phyloP scores from a whole-genome alignment of 2,888 invertebrate genomes.

The Pammene aurita region DNA sequence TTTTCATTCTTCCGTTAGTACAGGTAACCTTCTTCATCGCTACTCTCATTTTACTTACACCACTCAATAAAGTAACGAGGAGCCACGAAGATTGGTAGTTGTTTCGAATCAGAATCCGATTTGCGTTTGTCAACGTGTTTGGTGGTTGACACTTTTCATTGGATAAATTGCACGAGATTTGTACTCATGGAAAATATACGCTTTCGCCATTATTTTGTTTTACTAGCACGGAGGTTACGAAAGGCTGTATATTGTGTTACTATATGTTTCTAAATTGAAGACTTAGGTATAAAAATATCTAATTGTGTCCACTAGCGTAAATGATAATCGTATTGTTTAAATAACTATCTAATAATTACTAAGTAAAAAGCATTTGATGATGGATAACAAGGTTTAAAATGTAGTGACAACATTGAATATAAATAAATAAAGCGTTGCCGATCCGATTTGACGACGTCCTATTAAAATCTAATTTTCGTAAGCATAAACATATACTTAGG shows the following conservation, averaged over 20 bases:
- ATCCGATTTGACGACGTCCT: neutral
- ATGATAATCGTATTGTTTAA: no score
- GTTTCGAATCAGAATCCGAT: slow-evolving; percentile 62
- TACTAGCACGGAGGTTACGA: slow-evolving; percentile 25
- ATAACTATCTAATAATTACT: no score
- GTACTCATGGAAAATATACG: slow-evolving; percentile 28
- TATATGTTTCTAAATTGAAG: neutral
- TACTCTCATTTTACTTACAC: slow-evolving; percentile 43
- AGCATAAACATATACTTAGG: slow-evolving; percentile 14
- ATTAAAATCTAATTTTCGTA: slow-evolving; percentile 34
- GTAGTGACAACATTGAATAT: neutral
- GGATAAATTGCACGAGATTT: slow-evolving; percentile 40
- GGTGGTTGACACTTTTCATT: slow-evolving; percentile 33
- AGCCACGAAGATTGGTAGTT: slow-evolving; percentile 63
- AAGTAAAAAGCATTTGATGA: no score
- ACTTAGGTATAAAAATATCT: no score
- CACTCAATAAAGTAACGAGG: slow-evolving; percentile 62
- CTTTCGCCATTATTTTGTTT: slow-evolving; percentile 26
- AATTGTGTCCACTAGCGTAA: neutral
- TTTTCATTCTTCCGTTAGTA: neutral
- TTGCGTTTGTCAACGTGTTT: slow-evolving; percentile 58
- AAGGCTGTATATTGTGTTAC: neutral
- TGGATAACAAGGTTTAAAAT: neutral
- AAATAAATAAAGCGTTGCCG: no score
- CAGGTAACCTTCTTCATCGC: slow-evolving; percentile 14